These are phyloP conservation scores for Theristus sp. DNA, from an alignment of 2,888 invertebrate species.

Conservation along the genomic window DNA sequence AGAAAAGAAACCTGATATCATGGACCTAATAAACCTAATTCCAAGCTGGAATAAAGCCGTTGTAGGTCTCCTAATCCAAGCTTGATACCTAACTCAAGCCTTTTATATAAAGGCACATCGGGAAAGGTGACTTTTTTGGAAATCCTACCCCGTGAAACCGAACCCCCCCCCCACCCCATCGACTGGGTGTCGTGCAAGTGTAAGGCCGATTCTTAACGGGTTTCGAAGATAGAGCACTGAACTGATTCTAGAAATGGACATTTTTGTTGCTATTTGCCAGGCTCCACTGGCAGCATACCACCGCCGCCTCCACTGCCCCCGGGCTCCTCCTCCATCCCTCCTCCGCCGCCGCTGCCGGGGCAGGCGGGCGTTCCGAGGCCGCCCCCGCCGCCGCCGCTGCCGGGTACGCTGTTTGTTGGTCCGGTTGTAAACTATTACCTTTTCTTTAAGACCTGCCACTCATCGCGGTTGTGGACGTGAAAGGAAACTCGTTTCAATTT, in stretches of 20 bases:
- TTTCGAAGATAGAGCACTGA: too few species aligned
- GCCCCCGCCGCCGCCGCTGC: constrained; percentile 38
- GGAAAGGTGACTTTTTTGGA: too few species aligned
- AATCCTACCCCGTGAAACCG: constrained; percentile 15
- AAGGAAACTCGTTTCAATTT: too few species aligned
- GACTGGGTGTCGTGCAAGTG: not conserved
- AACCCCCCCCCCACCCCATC: constrained; percentile 5
- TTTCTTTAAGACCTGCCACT: too few species aligned
- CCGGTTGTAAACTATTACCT: not conserved
- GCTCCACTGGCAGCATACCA: not conserved
- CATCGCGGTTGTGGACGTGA: too few species aligned
- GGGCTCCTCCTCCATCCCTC: constrained; percentile 9
- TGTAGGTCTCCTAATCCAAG: too few species aligned
- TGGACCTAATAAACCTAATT: too few species aligned
- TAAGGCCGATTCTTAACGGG: too few species aligned
- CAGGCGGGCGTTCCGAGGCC: not conserved
- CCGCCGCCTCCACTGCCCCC: constrained; percentile 23
- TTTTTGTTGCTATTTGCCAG: not conserved
- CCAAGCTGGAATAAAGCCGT: too few species aligned
- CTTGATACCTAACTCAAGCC: too few species aligned
- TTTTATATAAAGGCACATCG: too few species aligned
- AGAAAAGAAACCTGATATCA: too few species aligned
- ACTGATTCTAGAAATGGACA: not conserved
- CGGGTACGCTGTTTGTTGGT: not conserved
- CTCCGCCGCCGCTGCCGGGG: constrained; percentile 7